A percentile compares a stretch with the other conserved stretches of the same genome.
Evolutionary conservation across 2,797 vertebrate species (phyloP).

Genomic region (Gila robusta): DNA sequence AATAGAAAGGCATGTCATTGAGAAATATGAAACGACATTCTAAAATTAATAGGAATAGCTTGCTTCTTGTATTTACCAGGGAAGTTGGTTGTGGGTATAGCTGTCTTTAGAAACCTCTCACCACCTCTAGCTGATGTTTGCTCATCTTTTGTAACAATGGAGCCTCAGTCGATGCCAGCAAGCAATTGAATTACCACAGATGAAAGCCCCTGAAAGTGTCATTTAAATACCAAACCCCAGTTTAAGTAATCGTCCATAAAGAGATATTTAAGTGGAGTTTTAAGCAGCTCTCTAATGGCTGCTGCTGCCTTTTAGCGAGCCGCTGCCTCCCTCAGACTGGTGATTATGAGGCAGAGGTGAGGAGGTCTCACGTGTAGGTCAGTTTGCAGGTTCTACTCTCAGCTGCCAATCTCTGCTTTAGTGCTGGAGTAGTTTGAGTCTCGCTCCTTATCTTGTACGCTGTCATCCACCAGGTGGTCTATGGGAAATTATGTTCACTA

Average conservation of each 20-base stretch:
- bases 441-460: conserved; percentile 88
- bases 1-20: not conserved
- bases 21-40: not conserved
- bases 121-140: conserved; percentile 70
- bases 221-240: conserved; percentile 99
- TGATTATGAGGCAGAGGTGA: conserved; percentile 99
- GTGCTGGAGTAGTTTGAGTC: conserved; percentile 86
- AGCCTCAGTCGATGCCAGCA: conserved; percentile 68
- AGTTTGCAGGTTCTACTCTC: conserved; percentile 96
- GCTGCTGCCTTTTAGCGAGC: conserved; percentile 97
- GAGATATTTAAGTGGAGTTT: conserved; percentile 99
- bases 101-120: conserved; percentile 45
- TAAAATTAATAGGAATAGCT: conserved; percentile 9
- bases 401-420: conserved; percentile 98
- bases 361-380: conserved; percentile 97
- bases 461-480: conserved; percentile 94
- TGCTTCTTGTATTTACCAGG: not conserved
- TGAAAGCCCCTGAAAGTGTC: conserved; percentile 98
- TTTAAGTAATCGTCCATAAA: conserved; percentile 99
- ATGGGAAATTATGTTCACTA: conserved; percentile 92
- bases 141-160: conserved; percentile 85
- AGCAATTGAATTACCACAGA: conserved; percentile 94
- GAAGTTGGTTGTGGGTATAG: conserved; percentile 33
- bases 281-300: conserved; percentile 99
- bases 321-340: conserved; percentile 97